A percentile compares a stretch with the other conserved stretches of the same genome.
Evolutionary conservation across 2,797 vertebrate species (phyloP).

Genomic region (Schizopygopsis malacanthus): DNA sequence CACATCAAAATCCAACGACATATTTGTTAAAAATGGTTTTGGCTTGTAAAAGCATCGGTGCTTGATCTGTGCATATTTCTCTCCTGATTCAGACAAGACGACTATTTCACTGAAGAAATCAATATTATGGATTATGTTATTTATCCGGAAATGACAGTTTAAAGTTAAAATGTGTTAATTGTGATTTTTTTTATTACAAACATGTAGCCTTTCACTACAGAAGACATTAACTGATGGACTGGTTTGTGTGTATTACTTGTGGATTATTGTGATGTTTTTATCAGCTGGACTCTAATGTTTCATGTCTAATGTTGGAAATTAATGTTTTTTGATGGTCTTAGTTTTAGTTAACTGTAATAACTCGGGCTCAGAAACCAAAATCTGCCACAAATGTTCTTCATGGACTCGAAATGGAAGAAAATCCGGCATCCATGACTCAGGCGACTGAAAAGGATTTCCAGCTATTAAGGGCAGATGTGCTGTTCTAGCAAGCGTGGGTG

Average conservation of each 20-base stretch:
- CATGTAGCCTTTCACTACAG: too few species aligned
- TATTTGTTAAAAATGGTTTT: neutral
- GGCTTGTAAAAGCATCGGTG: neutral
- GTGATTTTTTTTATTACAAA: too few species aligned
- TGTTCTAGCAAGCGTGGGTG: neutral
- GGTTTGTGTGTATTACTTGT: too few species aligned
- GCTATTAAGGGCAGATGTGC: slow-evolving; percentile 16
- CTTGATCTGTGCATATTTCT: too few species aligned
- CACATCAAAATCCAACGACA: neutral
- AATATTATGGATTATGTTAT: neutral
- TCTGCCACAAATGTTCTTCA: neutral
- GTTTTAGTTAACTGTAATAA: neutral
- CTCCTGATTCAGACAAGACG: too few species aligned
- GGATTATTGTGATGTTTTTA: too few species aligned
- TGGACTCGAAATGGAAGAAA: neutral
- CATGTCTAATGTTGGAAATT: too few species aligned
- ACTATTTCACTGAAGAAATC: neutral
- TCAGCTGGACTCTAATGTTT: too few species aligned
- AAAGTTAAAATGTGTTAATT: too few species aligned
- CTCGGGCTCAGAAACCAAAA: neutral
- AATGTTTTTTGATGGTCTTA: too few species aligned
- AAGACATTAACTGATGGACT: too few species aligned
- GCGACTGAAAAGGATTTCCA: slow-evolving; percentile 3
- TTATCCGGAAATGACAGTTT: neutral
- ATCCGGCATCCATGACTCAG: slow-evolving; percentile 6